Base-by-base conservation (phyloP, 2,797 vertebrate genomes). In the Crocodylus rhombifer region DNA sequence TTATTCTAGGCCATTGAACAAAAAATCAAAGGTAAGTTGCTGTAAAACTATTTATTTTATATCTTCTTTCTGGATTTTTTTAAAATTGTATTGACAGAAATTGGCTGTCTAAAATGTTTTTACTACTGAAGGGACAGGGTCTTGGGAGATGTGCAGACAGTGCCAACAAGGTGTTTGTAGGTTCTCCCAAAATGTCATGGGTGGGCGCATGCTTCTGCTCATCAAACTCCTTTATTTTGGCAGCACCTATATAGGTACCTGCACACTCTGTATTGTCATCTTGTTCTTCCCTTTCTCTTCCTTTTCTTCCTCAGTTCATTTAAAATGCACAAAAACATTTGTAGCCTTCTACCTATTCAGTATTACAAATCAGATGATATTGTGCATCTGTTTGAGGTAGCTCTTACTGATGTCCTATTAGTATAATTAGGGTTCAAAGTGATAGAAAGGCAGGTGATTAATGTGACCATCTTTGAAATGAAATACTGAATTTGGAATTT, bases 1-100 rank as follows among this genome's bases (percentile, higher is more conserved):
- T 97, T 97, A n/a, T 98, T 98, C 95, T 97, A 98, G 98, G 98
- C 98, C 97, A 97, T 98, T 98, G 98, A 98, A 98, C 98, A 98
- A 98, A 98, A 98, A 98, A 97, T 97, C 97, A 98, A 98, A 98
- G 98, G 98, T 98, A 98, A 95, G 98, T 97, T 96, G 89, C 94
- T 97, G 95, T 93, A 92, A 91, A 96, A 93, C 93, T 97, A 74
- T 78, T 97, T 96, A 36, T 86, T 91, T 88, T 67, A 21, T 89
- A 5, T 82, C 2, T 92, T 62, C 25, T 83, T 95, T 84, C 83
- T 86, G 79, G 56, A 14, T 62, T 77, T 86, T 89, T 75, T 82
- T 73, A 81, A 33, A 79, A 91, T 85, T 89, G 20, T 7, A 7
- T 91, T 79, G 51, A 65, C 30, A 76, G 23, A 42, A 21, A 30